Evolutionary conservation across 2,888 invertebrate genomes (phyloP).

Genomic region (Dasysyrphus tricinctus): DNA sequence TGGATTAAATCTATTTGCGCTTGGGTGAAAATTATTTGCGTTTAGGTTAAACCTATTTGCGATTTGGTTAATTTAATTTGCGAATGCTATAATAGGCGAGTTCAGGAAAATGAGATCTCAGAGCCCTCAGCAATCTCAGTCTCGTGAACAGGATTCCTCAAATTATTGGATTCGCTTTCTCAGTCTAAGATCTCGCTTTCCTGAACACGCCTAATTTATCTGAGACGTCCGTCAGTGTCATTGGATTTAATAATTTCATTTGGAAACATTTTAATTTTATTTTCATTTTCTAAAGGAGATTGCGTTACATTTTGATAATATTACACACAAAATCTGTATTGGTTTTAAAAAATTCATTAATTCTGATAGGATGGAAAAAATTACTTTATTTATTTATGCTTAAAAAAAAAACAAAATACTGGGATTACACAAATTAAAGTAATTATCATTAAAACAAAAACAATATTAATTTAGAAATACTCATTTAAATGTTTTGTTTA

Average conservation of each 20-base stretch:
- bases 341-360: not conserved
- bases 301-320: not conserved
- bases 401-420: not conserved
- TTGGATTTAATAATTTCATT: not conserved
- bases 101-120: too few relatives aligned
- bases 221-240: too few relatives aligned
- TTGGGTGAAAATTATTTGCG: too few relatives aligned
- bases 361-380: not conserved
- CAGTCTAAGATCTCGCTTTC: too few relatives aligned
- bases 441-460: not conserved
- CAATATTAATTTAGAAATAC: conserved; percentile 4
- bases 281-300: not conserved
- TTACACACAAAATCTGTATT: not conserved
- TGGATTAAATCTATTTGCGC: too few relatives aligned
- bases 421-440: conserved; percentile 25
- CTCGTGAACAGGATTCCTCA: too few relatives aligned
- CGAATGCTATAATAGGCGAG: too few relatives aligned
- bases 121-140: too few relatives aligned
- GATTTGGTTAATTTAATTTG: too few relatives aligned
- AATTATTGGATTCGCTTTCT: too few relatives aligned
- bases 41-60: too few relatives aligned
- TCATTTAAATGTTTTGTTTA: conserved; percentile 72
- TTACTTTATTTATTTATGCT: not conserved
- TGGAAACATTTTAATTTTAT: not conserved
- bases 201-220: too few relatives aligned